phyloP scores from a whole-genome alignment of 2,888 invertebrate genomes.

The Eutolmus rufibarbis region DNA sequence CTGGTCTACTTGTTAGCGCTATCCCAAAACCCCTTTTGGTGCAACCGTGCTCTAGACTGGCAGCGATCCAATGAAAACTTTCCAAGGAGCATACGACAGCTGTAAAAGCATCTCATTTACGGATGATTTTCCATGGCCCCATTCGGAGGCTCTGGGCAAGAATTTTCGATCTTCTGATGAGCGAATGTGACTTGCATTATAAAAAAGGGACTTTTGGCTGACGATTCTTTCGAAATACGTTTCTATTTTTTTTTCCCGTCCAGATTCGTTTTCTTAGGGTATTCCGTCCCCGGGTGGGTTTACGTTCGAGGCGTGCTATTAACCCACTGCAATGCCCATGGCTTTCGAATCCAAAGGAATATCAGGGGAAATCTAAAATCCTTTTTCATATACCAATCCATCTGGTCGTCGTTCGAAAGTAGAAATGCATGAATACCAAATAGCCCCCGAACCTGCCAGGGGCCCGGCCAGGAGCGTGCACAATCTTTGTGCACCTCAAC shows the following conservation, averaged over 20 bases:
- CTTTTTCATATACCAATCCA: slow-evolving; percentile 22
- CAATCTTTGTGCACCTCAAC: slow-evolving; percentile 18
- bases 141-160: slow-evolving; percentile 11
- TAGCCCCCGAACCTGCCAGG: background rate
- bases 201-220: background rate
- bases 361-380: slow-evolving; percentile 38
- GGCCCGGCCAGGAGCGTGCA: background rate
- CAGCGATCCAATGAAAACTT: slow-evolving; percentile 24
- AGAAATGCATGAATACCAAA: slow-evolving; percentile 38
- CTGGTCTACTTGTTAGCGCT: background rate
- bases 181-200: slow-evolving; percentile 32
- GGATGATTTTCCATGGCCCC: slow-evolving; percentile 38
- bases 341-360: background rate
- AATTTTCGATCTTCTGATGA: slow-evolving; percentile 27
- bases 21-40: background rate
- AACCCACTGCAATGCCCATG: slow-evolving; percentile 29
- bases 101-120: slow-evolving; percentile 35
- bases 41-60: background rate
- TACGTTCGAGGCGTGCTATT: background rate
- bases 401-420: slow-evolving; percentile 19
- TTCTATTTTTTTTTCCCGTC: background rate
- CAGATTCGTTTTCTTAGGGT: background rate
- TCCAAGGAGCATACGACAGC: slow-evolving; percentile 30
- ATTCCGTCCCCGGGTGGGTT: slow-evolving; percentile 1
- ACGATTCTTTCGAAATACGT: background rate